phyloP scores from a whole-genome alignment of 2,888 invertebrate species.

The Asteroscopus sphinx region DNA sequence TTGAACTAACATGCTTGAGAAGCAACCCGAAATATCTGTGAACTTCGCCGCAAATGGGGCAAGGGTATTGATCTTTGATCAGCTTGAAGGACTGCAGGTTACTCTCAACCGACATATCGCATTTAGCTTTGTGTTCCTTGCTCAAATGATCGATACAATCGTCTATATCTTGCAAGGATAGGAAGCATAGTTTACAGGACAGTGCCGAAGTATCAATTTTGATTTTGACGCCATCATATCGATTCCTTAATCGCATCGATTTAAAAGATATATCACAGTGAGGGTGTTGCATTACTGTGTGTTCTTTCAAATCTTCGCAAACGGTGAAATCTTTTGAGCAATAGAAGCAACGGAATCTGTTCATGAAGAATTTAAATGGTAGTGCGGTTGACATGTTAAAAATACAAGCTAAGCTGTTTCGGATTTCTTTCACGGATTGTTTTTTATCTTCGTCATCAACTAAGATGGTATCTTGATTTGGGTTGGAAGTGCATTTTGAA shows the following conservation, averaged over 20 bases:
- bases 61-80: constrained; percentile 71
- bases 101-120: constrained; percentile 65
- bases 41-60: constrained; percentile 72
- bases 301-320: constrained; percentile 74
- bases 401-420: constrained; percentile 73
- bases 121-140: constrained; percentile 65
- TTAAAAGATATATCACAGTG: constrained; percentile 74
- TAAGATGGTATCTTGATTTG: constrained; percentile 39
- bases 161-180: constrained; percentile 64
- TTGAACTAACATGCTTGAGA: constrained; percentile 72
- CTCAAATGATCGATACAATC: constrained; percentile 69
- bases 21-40: constrained; percentile 74
- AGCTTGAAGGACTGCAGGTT: constrained; percentile 72
- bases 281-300: constrained; percentile 74
- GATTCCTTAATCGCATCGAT: constrained; percentile 74
- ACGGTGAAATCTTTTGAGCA: constrained; percentile 77
- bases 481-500: constrained; percentile 64
- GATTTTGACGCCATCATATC: constrained; percentile 72
- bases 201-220: constrained; percentile 77
- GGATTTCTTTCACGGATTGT: constrained; percentile 67
- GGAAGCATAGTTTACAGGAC: constrained; percentile 73
- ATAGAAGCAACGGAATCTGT: constrained; percentile 80
- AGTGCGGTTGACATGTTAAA: constrained; percentile 79
- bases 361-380: constrained; percentile 80
- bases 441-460: constrained; percentile 63